Percentiles rank a stretch among this genome's conserved stretches.
These are phyloP conservation scores for Poicephalus gulielmi DNA, from an alignment of 2,113 vertebrate species.

Conservation along the genomic window DNA sequence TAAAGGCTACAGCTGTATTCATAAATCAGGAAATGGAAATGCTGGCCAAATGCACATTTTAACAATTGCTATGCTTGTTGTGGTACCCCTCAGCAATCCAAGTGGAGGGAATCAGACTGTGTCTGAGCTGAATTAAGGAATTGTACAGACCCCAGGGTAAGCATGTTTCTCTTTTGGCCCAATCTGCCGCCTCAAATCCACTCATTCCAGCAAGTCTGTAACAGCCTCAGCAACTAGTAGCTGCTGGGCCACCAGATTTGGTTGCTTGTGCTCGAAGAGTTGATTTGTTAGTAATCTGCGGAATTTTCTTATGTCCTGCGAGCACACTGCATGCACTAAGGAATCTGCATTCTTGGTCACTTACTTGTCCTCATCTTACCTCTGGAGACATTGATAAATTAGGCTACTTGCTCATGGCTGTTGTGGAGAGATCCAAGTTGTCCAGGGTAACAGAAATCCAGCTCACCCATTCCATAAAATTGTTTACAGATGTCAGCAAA, in stretches of 20 bases:
- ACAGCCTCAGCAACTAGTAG: neutral
- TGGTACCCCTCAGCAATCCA: neutral
- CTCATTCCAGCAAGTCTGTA: neutral
- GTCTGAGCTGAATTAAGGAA: neutral
- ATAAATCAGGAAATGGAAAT: too few species aligned
- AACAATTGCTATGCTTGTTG: neutral
- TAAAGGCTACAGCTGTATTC: neutral
- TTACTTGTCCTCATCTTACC: neutral
- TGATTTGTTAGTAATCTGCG: neutral
- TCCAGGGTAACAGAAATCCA: neutral
- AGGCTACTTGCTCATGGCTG: neutral
- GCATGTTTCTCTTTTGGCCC: neutral
- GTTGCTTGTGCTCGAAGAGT: neutral
- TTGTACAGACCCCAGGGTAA: fast-evolving
- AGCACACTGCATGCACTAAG: neutral
- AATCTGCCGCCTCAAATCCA: neutral
- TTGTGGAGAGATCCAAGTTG: neutral
- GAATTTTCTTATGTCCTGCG: neutral
- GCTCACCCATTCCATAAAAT: slow-evolving; percentile 8
- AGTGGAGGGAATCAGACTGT: neutral
- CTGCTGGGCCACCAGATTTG: neutral
- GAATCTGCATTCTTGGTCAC: neutral
- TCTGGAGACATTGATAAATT: slow-evolving; percentile 6
- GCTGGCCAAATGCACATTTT: neutral
- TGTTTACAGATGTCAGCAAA: slow-evolving; percentile 40